Evolutionary conservation across 2,888 invertebrate genomes (phyloP).

Genomic region (Volucella bombylans): DNA sequence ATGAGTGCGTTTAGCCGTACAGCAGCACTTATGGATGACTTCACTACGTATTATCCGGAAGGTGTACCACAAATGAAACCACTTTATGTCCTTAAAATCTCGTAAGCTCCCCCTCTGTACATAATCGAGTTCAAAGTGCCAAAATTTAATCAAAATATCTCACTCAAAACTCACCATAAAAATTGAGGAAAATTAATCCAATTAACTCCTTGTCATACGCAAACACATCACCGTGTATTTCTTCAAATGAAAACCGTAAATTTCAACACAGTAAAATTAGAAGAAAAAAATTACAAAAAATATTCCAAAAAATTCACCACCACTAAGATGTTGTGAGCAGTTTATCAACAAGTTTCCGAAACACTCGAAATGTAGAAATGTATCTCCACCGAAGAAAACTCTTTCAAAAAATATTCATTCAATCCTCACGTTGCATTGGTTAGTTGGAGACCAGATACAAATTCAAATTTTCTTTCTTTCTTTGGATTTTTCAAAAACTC

Average conservation of each 20-base stretch:
- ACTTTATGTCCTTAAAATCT: background rate
- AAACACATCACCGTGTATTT: background rate
- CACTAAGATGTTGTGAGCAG: slow-evolving; percentile 1
- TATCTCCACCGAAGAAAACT: background rate
- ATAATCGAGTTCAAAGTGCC: background rate
- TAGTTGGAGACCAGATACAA: background rate
- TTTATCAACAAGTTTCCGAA: slow-evolving; percentile 47
- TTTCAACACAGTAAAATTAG: slow-evolving; percentile 7
- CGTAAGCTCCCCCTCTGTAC: background rate
- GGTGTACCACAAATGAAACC: no score
- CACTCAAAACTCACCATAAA: slow-evolving; percentile 33
- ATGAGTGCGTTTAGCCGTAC: no score
- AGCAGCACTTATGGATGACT: no score
- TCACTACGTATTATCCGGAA: no score
- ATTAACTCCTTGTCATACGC: slow-evolving; percentile 17
- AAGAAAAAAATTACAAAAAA: slow-evolving; percentile 17
- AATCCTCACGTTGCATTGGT: background rate
- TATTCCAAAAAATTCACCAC: slow-evolving; percentile 10
- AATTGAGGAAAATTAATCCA: slow-evolving; percentile 46
- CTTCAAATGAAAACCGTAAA: background rate
- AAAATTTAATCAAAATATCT: background rate
- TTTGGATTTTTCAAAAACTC: background rate
- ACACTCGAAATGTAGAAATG: slow-evolving; percentile 8
- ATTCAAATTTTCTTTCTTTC: background rate
- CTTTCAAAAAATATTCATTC: background rate